These are phyloP conservation scores for Eleginops maclovinus DNA, from an alignment of 2,113 vertebrate species.

Conservation along the genomic window DNA sequence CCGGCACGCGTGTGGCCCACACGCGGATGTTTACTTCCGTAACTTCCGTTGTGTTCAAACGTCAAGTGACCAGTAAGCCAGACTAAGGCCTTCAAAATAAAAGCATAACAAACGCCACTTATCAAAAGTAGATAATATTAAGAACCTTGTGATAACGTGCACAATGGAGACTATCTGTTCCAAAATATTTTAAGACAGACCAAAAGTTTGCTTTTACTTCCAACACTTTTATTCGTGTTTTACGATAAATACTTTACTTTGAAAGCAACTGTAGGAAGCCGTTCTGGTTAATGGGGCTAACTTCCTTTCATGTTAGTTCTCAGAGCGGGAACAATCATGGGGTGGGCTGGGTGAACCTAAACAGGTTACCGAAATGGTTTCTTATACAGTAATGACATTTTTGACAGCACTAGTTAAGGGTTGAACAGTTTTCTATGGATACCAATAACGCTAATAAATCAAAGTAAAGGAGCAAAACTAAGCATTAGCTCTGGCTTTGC, in stretches of 20 bases:
- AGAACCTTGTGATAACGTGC: background rate
- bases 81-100: constrained; percentile 5
- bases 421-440: accelerated
- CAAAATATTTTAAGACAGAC: no score
- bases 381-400: background rate
- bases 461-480: background rate
- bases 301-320: constrained; percentile 27
- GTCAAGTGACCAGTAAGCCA: background rate
- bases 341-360: accelerated
- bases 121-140: no score
- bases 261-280: background rate
- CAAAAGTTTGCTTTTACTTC: background rate
- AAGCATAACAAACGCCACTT: background rate
- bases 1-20: no score
- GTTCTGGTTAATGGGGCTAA: background rate
- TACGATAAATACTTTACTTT: constrained; percentile 16
- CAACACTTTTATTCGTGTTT: background rate
- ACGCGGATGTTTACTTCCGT: background rate
- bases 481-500: background rate
- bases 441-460: no score
- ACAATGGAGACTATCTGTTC: no score
- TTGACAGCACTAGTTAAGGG: background rate
- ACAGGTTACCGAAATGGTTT: accelerated
- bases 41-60: background rate
- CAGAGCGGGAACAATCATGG: constrained; percentile 59